Conservation (phyloP, 2,113 vertebrate genomes). For the Trogon melanurus region DNA sequence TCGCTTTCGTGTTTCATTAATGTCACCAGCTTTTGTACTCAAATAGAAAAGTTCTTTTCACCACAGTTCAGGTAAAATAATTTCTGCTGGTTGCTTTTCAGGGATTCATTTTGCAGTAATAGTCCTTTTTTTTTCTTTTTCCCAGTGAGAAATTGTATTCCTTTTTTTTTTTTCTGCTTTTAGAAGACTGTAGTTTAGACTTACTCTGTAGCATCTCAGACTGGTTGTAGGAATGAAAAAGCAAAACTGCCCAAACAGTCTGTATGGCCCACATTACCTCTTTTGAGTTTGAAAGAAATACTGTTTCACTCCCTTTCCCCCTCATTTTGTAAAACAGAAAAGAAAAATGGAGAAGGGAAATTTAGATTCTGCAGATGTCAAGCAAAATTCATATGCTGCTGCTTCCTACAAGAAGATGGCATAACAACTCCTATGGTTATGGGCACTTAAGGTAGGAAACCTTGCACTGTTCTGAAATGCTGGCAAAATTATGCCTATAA, state of each 20-base stretch:
- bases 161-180: background rate
- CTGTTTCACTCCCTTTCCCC: background rate
- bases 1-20: background rate
- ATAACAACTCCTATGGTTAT: accelerated
- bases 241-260: background rate
- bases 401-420: background rate
- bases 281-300: background rate
- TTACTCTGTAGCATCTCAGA: background rate
- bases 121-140: background rate
- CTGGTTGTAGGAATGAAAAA: background rate
- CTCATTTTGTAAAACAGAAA: background rate
- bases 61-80: background rate
- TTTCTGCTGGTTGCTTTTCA: background rate
- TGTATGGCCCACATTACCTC: background rate
- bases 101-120: background rate
- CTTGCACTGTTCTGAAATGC: background rate
- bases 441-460: background rate
- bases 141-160: too few relatives aligned
- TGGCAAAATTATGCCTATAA: background rate
- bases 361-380: background rate
- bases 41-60: background rate
- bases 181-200: background rate
- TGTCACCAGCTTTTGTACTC: background rate
- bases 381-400: background rate
- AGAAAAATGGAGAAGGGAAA: background rate